Evolutionary conservation across 2,113 vertebrate species (phyloP), one percentile per base, ranked within the genome.

Genomic region (Bambusicola thoracicus): DNA sequence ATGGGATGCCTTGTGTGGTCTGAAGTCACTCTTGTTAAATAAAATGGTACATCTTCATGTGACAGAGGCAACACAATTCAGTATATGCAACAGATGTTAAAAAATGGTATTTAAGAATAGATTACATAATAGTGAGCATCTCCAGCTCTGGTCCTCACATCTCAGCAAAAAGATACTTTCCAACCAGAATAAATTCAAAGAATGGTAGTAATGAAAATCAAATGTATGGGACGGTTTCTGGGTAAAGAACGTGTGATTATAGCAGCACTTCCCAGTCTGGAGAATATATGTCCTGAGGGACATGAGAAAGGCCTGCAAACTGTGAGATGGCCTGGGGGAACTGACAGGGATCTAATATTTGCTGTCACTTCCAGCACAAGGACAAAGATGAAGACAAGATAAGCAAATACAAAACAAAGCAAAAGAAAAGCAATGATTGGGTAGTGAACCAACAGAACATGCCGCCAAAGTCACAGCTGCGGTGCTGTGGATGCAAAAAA

Each of bases 271-370:
- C 67, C 75, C 44, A 89, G 67, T 9, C 68, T 58, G 58, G 30
- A 91, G 36, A 87, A 89, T n/a, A 91, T 68, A 70, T 38, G 29
- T 77, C 51, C 87, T 40, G 79, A 87, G 93, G 34, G 68, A 78
- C 85, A 74, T 11, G 38, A 74, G 11, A 81, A 25, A 51, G 49
- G 19, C 29, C 61, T 78, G 69, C 51, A 70, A 74, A 90, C 74
- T 34, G 29, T 81, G 80, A 40, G 34, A 73, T 17, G 51, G 73
- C 76, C 32, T 30, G 14, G 36, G 59, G 38, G 48, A 77, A 41
- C 38, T 83, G 72, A 82, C 8, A 77, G 76, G 0, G 0, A 85
- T 81, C 75, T 38, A 41, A 46, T 66, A 51, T 46, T 85, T 80
- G 56, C 82, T 90, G 51, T 91, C 76, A 83, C 25, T 49, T 93